phyloP scores from a whole-genome alignment of 1,140 invertebrate genomes.

The Tetramorium alpestre region DNA sequence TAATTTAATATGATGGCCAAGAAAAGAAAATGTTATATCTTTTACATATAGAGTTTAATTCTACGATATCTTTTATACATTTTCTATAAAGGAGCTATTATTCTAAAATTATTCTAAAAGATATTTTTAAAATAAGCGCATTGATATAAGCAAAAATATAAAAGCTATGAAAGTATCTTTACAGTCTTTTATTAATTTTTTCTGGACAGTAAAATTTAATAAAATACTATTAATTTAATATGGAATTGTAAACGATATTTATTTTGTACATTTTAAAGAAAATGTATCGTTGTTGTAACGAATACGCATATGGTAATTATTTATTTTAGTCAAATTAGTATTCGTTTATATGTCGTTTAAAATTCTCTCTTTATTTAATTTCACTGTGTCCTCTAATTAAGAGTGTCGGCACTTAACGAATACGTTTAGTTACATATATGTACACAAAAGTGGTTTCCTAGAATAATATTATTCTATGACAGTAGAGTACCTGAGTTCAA shows the following conservation, averaged over 20 bases:
- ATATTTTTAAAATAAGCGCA: background rate
- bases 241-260: background rate
- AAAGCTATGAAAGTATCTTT: background rate
- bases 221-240: slow-evolving; percentile 1
- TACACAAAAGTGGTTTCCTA: background rate
- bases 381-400: background rate
- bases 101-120: background rate
- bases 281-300: background rate
- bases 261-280: background rate
- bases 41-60: background rate
- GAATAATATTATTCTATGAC: slow-evolving; percentile 32
- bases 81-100: background rate
- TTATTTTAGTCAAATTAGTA: slow-evolving; percentile 15
- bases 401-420: background rate
- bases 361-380: background rate
- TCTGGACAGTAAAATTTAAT: background rate
- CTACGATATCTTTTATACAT: background rate
- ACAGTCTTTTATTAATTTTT: background rate
- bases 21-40: background rate
- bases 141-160: background rate
- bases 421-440: background rate
- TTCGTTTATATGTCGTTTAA: background rate
- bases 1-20: background rate
- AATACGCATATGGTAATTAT: background rate
- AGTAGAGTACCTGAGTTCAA: background rate